phyloP scores from a whole-genome alignment of 2,888 invertebrate species.

The Abrostola tripartita region DNA sequence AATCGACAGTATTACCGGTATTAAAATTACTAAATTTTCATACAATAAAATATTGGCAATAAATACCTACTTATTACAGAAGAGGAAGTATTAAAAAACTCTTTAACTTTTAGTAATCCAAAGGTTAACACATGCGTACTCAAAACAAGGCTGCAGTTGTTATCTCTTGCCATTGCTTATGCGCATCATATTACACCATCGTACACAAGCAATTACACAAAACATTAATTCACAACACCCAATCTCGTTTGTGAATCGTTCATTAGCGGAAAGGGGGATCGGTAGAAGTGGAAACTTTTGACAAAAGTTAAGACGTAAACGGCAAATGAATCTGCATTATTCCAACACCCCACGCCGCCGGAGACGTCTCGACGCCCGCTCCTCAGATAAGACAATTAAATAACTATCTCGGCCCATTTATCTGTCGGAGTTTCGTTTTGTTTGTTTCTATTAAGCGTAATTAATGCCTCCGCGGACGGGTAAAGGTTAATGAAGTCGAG shows the following conservation, averaged over 20 bases:
- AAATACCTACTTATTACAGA: too few relatives aligned
- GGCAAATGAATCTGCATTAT: conserved; percentile 82
- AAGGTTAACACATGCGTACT: conserved; percentile 12
- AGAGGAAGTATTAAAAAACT: not conserved
- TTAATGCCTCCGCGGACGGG: conserved; percentile 77
- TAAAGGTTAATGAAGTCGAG: conserved; percentile 82
- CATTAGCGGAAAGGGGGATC: conserved; percentile 77
- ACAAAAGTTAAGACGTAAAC: conserved; percentile 82
- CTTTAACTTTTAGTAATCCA: not conserved
- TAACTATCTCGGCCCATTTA: conserved; percentile 84
- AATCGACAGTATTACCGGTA: too few relatives aligned
- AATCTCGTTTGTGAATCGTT: conserved; percentile 81
- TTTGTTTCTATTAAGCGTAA: conserved; percentile 86
- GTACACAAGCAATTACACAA: conserved; percentile 78
- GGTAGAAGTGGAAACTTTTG: conserved; percentile 76
- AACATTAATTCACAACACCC: conserved; percentile 78
- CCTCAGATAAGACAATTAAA: conserved; percentile 83
- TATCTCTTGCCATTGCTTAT: conserved; percentile 57
- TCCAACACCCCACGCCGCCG: conserved; percentile 56
- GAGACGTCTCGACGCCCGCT: conserved; percentile 64
- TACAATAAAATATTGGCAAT: too few relatives aligned
- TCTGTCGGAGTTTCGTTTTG: conserved; percentile 80
- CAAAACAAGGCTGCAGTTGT: conserved; percentile 25
- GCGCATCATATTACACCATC: conserved; percentile 66
- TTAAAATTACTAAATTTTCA: too few relatives aligned